Base-by-base conservation (phyloP, 2,797 vertebrate genomes). In the Acropternis orthonyx region DNA sequence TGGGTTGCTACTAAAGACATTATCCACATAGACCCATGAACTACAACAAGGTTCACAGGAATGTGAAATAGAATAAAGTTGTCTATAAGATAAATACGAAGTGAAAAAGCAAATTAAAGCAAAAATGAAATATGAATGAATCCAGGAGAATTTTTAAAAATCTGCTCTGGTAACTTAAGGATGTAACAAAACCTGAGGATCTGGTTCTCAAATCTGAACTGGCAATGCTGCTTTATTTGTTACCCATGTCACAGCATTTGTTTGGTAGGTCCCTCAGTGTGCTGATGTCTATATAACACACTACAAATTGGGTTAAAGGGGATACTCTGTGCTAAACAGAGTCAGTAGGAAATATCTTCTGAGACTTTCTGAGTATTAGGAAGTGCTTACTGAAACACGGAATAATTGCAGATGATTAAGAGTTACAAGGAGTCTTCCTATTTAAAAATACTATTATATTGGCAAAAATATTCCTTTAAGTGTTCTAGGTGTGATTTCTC, bases 1-100 rank as follows among this genome's bases (percentile, higher is more conserved):
- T 88, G 48, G 26, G 56, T 36, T 96, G 62, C 59, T 79, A 8
- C 21, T 94, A 59, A 96, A 61, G 55, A 86, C 69, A 92, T 92
- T 92, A 95, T 80, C 41, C 44, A 56, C 49, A 18, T 41, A 88
- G 61, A 68, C 41, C 48, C 17, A 2, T n/a, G 59, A 95, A 56
- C 91, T 77, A 72, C 46, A 92, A 15, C 84, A 79, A 82, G 15
- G 24, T 91, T 96, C 56, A 89, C 32, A 66, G 44, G 52, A 77
- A 88, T 78, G 46, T 66, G 20, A 59, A 91, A 75, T n/a, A 88
- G 34, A 97, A 65, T 72, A 41, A 87, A 67, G 61, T 69, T 85
- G 48, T 37, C 72, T 93, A 41, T 55, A 75, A 83, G 54, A 46
- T 80, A 95, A 96, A 90, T 92, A 89, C 24, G 21, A 82, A 76